Evolutionary conservation across 2,113 vertebrate species (phyloP).

Genomic region (Phainopepla nitens): DNA sequence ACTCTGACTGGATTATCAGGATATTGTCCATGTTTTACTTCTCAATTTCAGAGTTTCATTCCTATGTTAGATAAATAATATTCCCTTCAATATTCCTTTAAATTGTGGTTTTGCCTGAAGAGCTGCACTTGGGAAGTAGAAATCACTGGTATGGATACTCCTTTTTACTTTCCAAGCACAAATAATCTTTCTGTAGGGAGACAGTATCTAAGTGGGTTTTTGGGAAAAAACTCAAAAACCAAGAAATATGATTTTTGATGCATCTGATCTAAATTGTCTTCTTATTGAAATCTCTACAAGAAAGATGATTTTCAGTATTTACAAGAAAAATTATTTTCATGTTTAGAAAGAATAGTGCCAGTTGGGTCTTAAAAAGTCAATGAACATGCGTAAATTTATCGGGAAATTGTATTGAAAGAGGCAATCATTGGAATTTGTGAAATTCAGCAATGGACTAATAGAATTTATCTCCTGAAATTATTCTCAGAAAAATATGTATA

Average conservation of each 20-base stretch:
- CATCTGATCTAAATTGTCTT: neutral
- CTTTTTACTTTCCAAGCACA: neutral
- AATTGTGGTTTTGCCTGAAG: neutral
- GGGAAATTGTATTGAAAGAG: neutral
- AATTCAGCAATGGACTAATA: neutral
- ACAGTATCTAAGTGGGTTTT: neutral
- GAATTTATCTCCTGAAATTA: neutral
- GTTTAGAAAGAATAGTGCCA: neutral
- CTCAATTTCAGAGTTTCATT: neutral
- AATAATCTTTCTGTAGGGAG: neutral
- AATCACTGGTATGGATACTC: neutral
- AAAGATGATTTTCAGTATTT: neutral
- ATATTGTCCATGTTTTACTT: neutral
- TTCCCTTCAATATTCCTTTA: neutral
- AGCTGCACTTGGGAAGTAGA: neutral
- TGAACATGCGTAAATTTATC: neutral
- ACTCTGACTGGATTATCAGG: neutral
- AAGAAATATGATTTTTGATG: neutral
- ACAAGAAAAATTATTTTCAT: neutral
- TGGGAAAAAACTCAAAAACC: rapidly evolving
- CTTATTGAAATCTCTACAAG: neutral
- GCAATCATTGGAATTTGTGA: neutral
- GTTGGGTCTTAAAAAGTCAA: neutral
- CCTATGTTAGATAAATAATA: neutral
- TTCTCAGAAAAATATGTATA: neutral